These are phyloP conservation scores for Dromaius novaehollandiae DNA, from an alignment of 2,113 vertebrate genomes.

Conservation along the genomic window DNA sequence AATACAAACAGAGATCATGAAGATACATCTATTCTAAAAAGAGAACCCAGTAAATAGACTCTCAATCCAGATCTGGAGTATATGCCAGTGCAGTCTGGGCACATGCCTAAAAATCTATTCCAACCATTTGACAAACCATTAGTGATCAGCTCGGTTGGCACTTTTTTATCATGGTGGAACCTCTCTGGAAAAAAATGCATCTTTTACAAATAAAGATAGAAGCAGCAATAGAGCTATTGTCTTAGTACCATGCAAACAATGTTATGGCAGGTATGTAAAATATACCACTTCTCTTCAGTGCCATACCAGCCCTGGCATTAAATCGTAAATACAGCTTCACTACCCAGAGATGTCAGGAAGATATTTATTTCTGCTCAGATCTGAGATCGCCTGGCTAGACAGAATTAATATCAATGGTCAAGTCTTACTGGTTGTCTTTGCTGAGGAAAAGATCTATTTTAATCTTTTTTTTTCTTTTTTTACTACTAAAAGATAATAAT, in stretches of 20 bases:
- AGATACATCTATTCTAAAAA: neutral
- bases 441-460: neutral
- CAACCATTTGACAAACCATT: neutral
- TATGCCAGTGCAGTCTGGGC: neutral
- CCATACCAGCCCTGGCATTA: neutral
- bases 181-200: neutral
- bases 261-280: neutral
- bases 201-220: neutral
- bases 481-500: fast-evolving
- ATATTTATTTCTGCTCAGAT: neutral
- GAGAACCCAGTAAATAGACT: neutral
- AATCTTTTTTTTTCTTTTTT: neutral
- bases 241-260: neutral
- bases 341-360: neutral
- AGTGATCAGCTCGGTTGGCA: neutral
- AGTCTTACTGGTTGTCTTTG: neutral
- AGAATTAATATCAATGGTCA: neutral
- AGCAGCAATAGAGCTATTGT: neutral
- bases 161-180: neutral
- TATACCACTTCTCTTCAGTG: neutral
- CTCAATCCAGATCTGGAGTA: neutral
- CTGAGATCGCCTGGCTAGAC: neutral
- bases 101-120: neutral
- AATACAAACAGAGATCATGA: neutral
- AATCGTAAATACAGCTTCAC: neutral